These are phyloP conservation scores for Cantharis nigra DNA, from an alignment of 2,888 invertebrate species.

Conservation along the genomic window DNA sequence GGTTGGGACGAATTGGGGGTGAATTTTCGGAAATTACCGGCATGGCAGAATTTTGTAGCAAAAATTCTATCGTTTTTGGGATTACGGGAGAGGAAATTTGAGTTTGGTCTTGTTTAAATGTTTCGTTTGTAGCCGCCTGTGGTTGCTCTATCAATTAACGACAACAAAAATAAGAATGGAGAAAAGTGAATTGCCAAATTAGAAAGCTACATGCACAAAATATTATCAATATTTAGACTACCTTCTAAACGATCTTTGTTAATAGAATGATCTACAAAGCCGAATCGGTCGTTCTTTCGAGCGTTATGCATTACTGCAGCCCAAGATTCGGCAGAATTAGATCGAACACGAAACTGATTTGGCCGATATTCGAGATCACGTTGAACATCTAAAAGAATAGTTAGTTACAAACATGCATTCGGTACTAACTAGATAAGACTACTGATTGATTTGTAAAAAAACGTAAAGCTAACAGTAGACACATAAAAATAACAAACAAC, in stretches of 20 bases:
- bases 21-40: conserved; percentile 42
- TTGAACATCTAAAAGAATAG: conserved; percentile 32
- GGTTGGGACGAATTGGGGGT: conserved; percentile 46
- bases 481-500: background rate
- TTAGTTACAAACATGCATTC: background rate
- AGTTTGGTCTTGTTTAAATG: conserved; percentile 50
- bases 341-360: conserved; percentile 57
- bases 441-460: background rate
- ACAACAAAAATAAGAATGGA: background rate
- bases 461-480: background rate
- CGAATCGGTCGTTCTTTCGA: conserved; percentile 13
- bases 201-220: background rate
- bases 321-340: conserved; percentile 63
- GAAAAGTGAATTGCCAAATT: background rate
- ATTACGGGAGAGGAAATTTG: conserved; percentile 53
- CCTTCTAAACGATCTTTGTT: conserved; percentile 8
- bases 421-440: background rate
- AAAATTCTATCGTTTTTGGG: conserved; percentile 56
- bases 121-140: conserved; percentile 34
- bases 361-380: conserved; percentile 49
- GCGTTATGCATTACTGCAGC: conserved; percentile 33
- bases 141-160: conserved; percentile 25
- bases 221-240: conserved; percentile 1
- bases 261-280: background rate
- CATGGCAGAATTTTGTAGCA: conserved; percentile 61